Conservation (phyloP, 2,888 invertebrate genomes). For the Dynastes hyllus region DNA sequence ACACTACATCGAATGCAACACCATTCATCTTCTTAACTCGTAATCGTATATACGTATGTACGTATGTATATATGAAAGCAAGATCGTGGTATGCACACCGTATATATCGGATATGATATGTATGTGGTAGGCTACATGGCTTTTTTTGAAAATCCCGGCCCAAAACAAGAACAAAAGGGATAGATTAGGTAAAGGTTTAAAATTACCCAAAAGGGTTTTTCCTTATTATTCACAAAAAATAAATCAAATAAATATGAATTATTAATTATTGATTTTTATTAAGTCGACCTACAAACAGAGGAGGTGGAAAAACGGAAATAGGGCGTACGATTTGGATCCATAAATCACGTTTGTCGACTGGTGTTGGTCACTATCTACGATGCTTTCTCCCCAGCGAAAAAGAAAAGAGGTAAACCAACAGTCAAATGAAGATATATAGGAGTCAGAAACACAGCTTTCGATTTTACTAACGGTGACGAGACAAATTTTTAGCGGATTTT, state of each 20-base stretch:
- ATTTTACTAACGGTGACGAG: no score
- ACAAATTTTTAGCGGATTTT: no score
- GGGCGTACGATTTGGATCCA: constrained; percentile 5
- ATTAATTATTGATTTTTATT: constrained; percentile 49
- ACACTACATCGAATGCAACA: constrained; percentile 54
- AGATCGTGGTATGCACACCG: constrained; percentile 5
- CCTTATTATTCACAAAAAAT: constrained; percentile 41
- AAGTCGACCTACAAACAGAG: neutral
- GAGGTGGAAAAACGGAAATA: neutral
- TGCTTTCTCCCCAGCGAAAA: neutral
- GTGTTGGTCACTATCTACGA: constrained; percentile 3
- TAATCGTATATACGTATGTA: constrained; percentile 23
- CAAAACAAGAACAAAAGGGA: neutral
- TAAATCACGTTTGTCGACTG: constrained; percentile 47
- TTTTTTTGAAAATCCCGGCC: constrained; percentile 16
- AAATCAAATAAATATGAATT: constrained; percentile 49
- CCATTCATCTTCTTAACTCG: constrained; percentile 56
- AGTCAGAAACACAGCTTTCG: neutral
- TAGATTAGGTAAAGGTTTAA: constrained; percentile 54
- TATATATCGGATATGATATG: neutral
- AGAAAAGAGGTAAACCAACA: neutral
- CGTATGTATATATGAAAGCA: neutral
- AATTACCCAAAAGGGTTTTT: constrained; percentile 46
- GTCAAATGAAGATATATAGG: neutral
- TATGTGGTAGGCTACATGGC: constrained; percentile 11